Evolutionary conservation across 1,140 invertebrate genomes (phyloP).

Genomic region (Drosophila prosaltans): DNA sequence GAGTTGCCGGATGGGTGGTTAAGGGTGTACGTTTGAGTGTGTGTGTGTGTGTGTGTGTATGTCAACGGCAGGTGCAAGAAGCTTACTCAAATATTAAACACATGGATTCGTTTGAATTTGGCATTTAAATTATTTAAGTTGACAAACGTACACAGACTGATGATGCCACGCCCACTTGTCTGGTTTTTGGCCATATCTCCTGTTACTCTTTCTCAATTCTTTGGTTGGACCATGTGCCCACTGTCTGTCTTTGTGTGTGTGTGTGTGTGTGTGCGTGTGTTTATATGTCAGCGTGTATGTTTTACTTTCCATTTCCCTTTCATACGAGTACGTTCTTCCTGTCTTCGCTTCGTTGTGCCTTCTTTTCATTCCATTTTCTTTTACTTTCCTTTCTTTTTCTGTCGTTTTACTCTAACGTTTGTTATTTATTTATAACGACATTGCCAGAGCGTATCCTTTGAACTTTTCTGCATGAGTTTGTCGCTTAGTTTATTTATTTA

Average conservation of each 20-base stretch:
- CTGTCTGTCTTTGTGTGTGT: not conserved
- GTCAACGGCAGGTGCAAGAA: conserved; percentile 8
- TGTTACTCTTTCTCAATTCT: conserved; percentile 31
- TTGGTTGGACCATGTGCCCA: conserved; percentile 6
- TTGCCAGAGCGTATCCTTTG: conserved; percentile 69
- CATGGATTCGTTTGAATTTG: conserved; percentile 72
- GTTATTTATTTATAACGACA: conserved; percentile 80
- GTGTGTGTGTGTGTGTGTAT: conserved; percentile 3
- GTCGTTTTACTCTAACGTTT: conserved; percentile 64
- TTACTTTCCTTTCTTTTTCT: conserved; percentile 32
- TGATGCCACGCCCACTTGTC: conserved; percentile 58
- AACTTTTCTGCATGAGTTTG: conserved; percentile 77
- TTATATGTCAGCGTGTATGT: conserved; percentile 21
- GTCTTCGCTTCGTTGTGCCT: conserved; percentile 9
- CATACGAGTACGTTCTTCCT: conserved; percentile 39
- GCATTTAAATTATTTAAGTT: conserved; percentile 81
- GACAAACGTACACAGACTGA: conserved; percentile 54
- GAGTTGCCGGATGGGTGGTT: not conserved
- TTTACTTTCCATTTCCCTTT: conserved; percentile 48
- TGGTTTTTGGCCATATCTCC: conserved; percentile 39
- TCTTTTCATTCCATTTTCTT: conserved; percentile 11
- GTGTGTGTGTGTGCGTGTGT: not conserved
- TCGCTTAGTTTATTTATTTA: conserved; percentile 64
- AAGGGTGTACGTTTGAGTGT: too few relatives aligned
- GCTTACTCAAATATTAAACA: conserved; percentile 74